Base-by-base conservation (phyloP, 2,888 invertebrate species). In the Meganola albula region DNA sequence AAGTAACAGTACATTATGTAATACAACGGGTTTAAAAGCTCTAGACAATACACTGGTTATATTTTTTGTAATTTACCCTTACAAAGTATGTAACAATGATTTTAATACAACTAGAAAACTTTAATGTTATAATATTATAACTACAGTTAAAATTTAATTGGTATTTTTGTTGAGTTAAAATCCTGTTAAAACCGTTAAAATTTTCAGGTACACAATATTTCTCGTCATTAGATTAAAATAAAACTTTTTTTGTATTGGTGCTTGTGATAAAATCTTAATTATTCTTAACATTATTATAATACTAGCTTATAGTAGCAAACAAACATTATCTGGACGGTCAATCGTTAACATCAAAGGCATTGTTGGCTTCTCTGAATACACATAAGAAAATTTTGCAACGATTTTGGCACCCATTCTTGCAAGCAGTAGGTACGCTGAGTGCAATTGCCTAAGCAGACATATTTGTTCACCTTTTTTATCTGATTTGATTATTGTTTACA, bases 401-500 rank as follows among this genome's bases (percentile, higher is more conserved):
- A 32, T 37, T 54, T 53, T 53, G 50, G 45, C 53, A 56, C 43
- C 43, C 13, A 22, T 27, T 34, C 41, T 27, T 39, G 24, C 25
- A 23, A 32, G 14, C 14, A 38, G 35, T 26, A 51, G 40, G 43
- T 48, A 56, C 53, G 53, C 25, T 30, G 24, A 32, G 27, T 25
- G 34, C 24, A 8, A 33, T 22, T 24, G 28, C 34, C 33, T 35
- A 48, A 48, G 38, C 41, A 39, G 26, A 44, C 45, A 42, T 30
- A 42, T 27, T 40, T 47, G 46, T 53, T 55, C 27, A 49, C 40
- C 44, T 52, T 55, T 51, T 51, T 40, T 32, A 34, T 23, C 29
- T 27, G 34, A n/a, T 31, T 27, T 24, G 26, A 58, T 77, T 79
- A 80, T 53, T 82, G 78, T 41, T 80, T 78, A 57, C 63, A 72